Evolutionary conservation across 2,113 vertebrate genomes (phyloP).

Genomic region (Triplophysa dalaica): DNA sequence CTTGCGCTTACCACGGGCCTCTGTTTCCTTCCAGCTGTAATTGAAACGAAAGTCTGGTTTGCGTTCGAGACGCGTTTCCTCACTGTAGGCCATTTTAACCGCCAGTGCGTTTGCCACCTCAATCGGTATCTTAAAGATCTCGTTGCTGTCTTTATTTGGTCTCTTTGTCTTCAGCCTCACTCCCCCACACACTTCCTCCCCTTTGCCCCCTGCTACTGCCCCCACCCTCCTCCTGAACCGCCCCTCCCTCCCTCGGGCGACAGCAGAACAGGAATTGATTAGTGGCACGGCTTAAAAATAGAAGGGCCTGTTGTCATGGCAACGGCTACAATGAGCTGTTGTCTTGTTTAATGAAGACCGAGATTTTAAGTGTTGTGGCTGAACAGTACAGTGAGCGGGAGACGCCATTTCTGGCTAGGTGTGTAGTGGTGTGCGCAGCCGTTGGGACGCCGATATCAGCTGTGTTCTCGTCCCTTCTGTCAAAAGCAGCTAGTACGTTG

Average conservation of each 20-base stretch:
- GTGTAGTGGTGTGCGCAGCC: conserved; percentile 13
- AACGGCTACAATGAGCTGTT: conserved; percentile 80
- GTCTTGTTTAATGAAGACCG: conserved; percentile 78
- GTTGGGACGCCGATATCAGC: background rate
- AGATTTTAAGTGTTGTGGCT: conserved; percentile 66
- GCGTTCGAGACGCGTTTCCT: conserved; percentile 27
- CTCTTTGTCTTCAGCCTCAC: conserved; percentile 61
- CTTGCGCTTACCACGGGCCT: conserved; percentile 14
- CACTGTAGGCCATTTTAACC: conserved; percentile 37
- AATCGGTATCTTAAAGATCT: conserved; percentile 26
- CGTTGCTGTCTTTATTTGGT: conserved; percentile 40
- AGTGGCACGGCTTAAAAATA: conserved; percentile 81
- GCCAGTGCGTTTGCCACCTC: conserved; percentile 21
- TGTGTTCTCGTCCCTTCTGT: background rate
- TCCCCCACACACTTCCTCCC: conserved; percentile 58
- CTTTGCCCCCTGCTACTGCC: conserved; percentile 53
- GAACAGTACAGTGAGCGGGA: conserved; percentile 47
- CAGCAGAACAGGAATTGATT: conserved; percentile 81
- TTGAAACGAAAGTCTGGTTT: conserved; percentile 38
- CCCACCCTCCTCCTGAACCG: conserved; percentile 52
- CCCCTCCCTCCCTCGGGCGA: conserved; percentile 71
- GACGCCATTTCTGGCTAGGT: conserved; percentile 47
- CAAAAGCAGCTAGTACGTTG: conserved; percentile 1
- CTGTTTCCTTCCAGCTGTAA: conserved; percentile 10
- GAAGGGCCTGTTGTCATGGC: conserved; percentile 77